Percentiles rank a stretch among this genome's conserved stretches.
Evolutionary conservation across 1,140 invertebrate genomes (phyloP).

Genomic region (Leptinotarsa lineolata): DNA sequence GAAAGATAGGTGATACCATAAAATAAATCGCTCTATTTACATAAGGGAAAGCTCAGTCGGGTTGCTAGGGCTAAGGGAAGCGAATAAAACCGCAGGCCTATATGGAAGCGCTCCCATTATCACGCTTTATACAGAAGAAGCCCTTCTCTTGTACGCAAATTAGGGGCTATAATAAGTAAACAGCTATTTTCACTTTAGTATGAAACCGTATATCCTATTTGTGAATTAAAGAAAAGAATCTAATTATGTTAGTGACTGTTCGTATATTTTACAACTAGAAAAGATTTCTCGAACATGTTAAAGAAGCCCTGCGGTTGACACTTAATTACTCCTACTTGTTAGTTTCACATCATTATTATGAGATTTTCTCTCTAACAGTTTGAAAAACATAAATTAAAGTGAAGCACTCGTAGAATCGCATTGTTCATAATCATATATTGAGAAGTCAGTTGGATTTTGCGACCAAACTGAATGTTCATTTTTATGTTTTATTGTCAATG

Average conservation of each 20-base stretch:
- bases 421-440: too few relatives aligned
- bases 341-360: too few relatives aligned
- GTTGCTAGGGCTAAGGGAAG: constrained; percentile 21
- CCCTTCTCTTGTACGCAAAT: constrained; percentile 24
- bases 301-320: not conserved
- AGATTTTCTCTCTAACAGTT: too few relatives aligned
- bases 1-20: not conserved
- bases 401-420: too few relatives aligned
- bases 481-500: too few relatives aligned
- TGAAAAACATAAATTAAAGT: too few relatives aligned
- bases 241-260: not conserved
- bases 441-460: too few relatives aligned
- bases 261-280: not conserved
- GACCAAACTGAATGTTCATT: too few relatives aligned
- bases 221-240: constrained; percentile 18
- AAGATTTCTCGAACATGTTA: not conserved
- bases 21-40: constrained; percentile 20
- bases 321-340: not conserved
- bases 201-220: constrained; percentile 21
- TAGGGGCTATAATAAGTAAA: constrained; percentile 19
- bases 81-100: constrained; percentile 17
- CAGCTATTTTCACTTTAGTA: constrained; percentile 18
- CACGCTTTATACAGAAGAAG: constrained; percentile 23
- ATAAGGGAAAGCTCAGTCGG: constrained; percentile 8
- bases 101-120: constrained; percentile 17